Base-by-base conservation (phyloP, 2,113 vertebrate genomes). In the Anhinga anhinga region DNA sequence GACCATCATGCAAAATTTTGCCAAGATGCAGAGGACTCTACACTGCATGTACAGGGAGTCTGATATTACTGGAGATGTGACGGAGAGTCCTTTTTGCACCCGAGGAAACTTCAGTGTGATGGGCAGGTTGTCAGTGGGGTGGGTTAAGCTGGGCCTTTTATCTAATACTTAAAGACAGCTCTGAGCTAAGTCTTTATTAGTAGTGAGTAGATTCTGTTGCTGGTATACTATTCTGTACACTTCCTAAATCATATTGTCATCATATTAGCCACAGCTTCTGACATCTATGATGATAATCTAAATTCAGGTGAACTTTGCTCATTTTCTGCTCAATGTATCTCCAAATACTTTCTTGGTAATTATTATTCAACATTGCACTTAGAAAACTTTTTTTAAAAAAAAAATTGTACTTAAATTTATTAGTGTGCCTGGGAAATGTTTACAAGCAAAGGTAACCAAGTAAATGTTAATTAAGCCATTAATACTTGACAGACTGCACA, bases 401-500 rank as follows among this genome's bases (percentile, higher is more conserved):
- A 3, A 56, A 21, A 16, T 36, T 15, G 0, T 30, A 52, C n/a
- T 85, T 56, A 45, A 72, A 82, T 62, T 45, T 86, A 30, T 73
- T 53, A 58, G 13, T 36, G 27, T 77, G 25, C 8, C 42, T 67
- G 8, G 12, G n/a, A 90, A 70, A 36, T 38, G 16, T 77, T 93
- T 93, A 29, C 62, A 73, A 72, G 15, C 40, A 73, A 82, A 73
- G 3, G 14, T 73, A 90, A 15, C 30, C 65, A 82, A 91, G 29
- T 59, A 92, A 83, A 76, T 50, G 18, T n/a, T 93, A 84, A 90
- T 88, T 86, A 88, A 82, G 59, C 13, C 27, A 49, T 92, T 90
- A 92, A 88, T 88, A 36, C 18, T 38, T 67, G 66, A n/a, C 44
- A 90, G 67, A 53, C 62, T 69, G 27, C 27, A 87, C 11, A n/a